phyloP scores from a whole-genome alignment of 2,888 invertebrate species.

The Sarcophaga variegata region DNA sequence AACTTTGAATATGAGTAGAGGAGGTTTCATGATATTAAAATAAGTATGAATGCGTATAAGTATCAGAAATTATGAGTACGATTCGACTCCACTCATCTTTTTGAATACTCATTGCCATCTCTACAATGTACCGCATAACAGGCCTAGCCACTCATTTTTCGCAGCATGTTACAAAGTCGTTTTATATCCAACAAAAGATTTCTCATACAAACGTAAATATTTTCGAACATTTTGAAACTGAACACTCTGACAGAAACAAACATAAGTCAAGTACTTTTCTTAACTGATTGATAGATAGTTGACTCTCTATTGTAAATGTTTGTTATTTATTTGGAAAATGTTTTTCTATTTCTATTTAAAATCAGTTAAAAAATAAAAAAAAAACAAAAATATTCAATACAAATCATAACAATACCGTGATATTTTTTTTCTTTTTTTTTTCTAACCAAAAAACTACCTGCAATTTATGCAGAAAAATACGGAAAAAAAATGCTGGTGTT shows the following conservation, averaged over 20 bases:
- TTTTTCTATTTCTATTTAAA: background rate
- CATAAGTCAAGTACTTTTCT: constrained; percentile 38
- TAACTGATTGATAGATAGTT: constrained; percentile 52
- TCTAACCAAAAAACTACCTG: constrained; percentile 11
- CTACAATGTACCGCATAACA: too few relatives aligned
- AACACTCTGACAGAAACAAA: constrained; percentile 4
- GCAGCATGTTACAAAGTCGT: too few relatives aligned
- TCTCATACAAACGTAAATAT: background rate
- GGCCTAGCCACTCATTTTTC: rapidly evolving
- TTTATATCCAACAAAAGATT: too few relatives aligned
- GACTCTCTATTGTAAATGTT: constrained; percentile 21
- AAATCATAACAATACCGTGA: too few relatives aligned
- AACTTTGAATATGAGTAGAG: too few relatives aligned
- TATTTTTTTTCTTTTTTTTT: background rate
- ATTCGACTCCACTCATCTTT: too few relatives aligned
- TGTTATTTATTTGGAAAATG: constrained; percentile 3
- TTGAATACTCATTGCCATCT: too few relatives aligned
- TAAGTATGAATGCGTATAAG: too few relatives aligned
- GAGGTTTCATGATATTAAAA: too few relatives aligned
- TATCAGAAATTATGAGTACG: too few relatives aligned
- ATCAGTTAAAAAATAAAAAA: background rate
- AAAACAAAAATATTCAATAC: too few relatives aligned
- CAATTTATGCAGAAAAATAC: constrained; percentile 38
- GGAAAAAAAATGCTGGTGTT: too few relatives aligned
- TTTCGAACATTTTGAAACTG: background rate